These are phyloP conservation scores for Cyprinodon brontotheroides DNA, from an alignment of 2,113 vertebrate species.

Conservation along the genomic window DNA sequence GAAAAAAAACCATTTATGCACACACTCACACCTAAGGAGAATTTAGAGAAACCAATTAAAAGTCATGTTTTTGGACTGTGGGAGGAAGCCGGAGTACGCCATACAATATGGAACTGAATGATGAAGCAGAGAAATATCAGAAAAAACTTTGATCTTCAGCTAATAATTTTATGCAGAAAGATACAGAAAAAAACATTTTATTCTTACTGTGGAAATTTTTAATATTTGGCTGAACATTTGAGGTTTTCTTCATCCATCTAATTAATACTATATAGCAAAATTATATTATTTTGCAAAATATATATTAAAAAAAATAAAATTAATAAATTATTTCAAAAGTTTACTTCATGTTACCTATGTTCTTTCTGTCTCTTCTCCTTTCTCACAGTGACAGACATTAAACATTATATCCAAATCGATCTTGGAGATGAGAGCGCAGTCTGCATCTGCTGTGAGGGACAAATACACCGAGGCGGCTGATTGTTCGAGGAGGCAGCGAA, in stretches of 20 bases:
- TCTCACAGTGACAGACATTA: conserved; percentile 47
- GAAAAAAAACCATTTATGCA: too few relatives aligned
- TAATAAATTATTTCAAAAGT: conserved; percentile 31
- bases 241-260: neutral
- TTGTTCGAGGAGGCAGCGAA: conserved; percentile 51
- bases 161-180: conserved; percentile 1
- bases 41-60: too few relatives aligned
- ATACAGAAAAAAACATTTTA: conserved; percentile 5
- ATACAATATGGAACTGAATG: conserved; percentile 42
- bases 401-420: conserved; percentile 64
- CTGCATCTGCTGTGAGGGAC: conserved; percentile 58
- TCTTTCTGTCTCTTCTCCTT: neutral
- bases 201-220: neutral
- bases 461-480: conserved; percentile 47
- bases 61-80: too few relatives aligned
- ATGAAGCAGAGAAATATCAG: conserved; percentile 46
- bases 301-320: conserved; percentile 17
- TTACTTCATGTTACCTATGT: conserved; percentile 25
- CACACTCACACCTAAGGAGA: too few relatives aligned
- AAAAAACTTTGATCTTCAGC: conserved; percentile 23
- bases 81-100: too few relatives aligned
- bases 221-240: neutral
- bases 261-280: neutral
- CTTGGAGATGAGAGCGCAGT: conserved; percentile 35
- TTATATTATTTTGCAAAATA: neutral